Base-by-base conservation (phyloP, 2,797 vertebrate species). In the Mormyrops attenuatus region DNA sequence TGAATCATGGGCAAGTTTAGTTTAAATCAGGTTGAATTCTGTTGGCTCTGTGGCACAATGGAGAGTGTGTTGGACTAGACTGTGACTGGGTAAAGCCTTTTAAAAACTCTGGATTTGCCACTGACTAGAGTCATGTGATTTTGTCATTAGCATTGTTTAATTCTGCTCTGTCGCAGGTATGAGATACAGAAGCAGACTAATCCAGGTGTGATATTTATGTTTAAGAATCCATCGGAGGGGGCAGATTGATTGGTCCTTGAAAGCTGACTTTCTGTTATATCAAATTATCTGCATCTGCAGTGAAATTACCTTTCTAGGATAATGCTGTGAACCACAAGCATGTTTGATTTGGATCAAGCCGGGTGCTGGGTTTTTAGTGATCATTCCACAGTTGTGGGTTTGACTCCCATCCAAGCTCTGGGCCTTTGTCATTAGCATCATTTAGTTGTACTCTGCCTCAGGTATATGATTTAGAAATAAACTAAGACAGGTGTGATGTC, bases 21-120 rank as follows among this genome's bases (percentile, higher is more conserved):
- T 69, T 69, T 30, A 34, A 47, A 47, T 41, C 41, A 34, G 26
- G 26, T 13, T 2, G 15, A n/a, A 15, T 47, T 20, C 20, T 38
- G 13, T 17, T 97, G 97, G 98, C 97, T 98, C 97, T 96, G 97
- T 98, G 97, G 97, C 97, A 97, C 97, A 98, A 98, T 99, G 97
- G 97, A 98, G 97, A 99, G 98, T 97, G 96, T 97, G 98, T 98
- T 98, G 97, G 97, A 96, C 95, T 98, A 97, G 96, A 84, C 13
- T 47, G 0, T 22, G 6, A 85, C 3, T 47, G 47, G 7, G 8
- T 49, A 2, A 9, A 22, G 30, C 2, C 85, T 84, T 82, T 90
- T n/a, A 80, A 34, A 87, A 88, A 57, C 86, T 90, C 87, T 90
- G 89, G 89, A 82, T 88, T 90, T 73, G 87, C 84, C 55, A 38